These are phyloP conservation scores for Leptopilina drosophilae DNA, from an alignment of 2,888 invertebrate genomes.

Conservation along the genomic window DNA sequence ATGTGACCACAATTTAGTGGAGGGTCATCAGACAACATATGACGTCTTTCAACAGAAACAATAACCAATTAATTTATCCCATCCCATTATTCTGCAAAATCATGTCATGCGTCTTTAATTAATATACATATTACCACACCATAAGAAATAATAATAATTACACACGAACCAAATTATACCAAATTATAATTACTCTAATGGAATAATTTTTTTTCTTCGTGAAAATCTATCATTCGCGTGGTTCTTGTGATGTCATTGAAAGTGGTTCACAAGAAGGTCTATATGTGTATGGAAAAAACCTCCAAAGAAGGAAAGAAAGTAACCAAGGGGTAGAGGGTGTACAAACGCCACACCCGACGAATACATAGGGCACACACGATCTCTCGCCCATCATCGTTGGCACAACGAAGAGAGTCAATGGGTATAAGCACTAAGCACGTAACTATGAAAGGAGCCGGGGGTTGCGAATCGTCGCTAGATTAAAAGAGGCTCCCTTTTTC, in stretches of 20 bases:
- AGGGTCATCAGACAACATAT: constrained; percentile 13
- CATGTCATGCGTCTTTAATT: constrained; percentile 63
- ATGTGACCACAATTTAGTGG: not conserved
- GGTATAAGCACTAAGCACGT: constrained; percentile 70
- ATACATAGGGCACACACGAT: constrained; percentile 43
- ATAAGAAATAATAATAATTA: constrained; percentile 31
- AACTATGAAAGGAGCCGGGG: constrained; percentile 74
- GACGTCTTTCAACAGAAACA: constrained; percentile 15
- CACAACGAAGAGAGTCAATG: constrained; percentile 57
- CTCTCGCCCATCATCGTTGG: constrained; percentile 46
- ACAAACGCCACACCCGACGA: constrained; percentile 48
- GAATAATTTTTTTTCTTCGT: constrained; percentile 62
- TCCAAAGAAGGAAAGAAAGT: constrained; percentile 12
- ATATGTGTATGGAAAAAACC: not conserved
- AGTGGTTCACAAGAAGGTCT: not conserved
- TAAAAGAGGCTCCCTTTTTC: constrained; percentile 75
- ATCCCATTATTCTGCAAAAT: constrained; percentile 66
- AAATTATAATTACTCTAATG: constrained; percentile 73
- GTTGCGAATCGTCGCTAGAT: constrained; percentile 76
- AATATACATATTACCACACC: constrained; percentile 55
- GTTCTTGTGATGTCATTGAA: constrained; percentile 28
- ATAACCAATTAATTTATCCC: constrained; percentile 63
- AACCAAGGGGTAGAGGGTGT: constrained; percentile 34
- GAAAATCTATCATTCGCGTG: constrained; percentile 60
- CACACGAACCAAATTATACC: constrained; percentile 28